Evolutionary conservation across 2,888 invertebrate genomes (phyloP).

Genomic region (Merodon equestris): DNA sequence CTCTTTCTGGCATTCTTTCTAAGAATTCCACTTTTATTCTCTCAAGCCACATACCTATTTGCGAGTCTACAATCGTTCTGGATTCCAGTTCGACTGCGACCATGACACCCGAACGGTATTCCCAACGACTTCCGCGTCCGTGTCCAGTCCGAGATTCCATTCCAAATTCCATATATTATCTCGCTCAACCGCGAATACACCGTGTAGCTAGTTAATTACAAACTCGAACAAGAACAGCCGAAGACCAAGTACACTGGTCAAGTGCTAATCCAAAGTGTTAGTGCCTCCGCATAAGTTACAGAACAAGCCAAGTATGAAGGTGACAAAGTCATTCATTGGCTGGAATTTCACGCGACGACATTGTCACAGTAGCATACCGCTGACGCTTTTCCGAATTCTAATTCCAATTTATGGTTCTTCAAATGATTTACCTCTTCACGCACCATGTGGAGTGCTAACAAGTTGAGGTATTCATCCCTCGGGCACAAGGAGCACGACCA

Average conservation of each 20-base stretch:
- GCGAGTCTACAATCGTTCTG: no score
- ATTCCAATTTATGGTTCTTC: conserved; percentile 3
- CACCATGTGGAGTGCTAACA: conserved; percentile 41
- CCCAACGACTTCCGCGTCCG: not conserved
- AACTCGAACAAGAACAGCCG: not conserved
- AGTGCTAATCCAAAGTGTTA: not conserved
- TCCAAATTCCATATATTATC: not conserved
- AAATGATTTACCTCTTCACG: conserved; percentile 25
- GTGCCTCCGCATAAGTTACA: not conserved
- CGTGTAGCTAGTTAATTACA: conserved; percentile 16
- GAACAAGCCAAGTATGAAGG: conserved; percentile 30
- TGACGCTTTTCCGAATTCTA: conserved; percentile 13
- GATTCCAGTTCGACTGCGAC: no score
- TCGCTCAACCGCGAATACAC: not conserved
- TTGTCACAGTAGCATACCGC: conserved; percentile 8
- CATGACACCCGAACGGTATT: no score
- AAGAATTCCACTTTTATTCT: no score
- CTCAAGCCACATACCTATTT: no score
- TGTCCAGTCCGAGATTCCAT: not conserved
- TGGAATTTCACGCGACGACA: conserved; percentile 47
- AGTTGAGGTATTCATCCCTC: conserved; percentile 7
- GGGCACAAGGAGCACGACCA: no score
- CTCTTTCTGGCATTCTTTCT: no score
- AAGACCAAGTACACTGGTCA: not conserved
- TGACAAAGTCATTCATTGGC: conserved; percentile 49